Percentiles rank a stretch among this genome's conserved stretches.
These are phyloP conservation scores for Campaea margaritaria DNA, from an alignment of 2,888 invertebrate genomes.

Conservation along the genomic window DNA sequence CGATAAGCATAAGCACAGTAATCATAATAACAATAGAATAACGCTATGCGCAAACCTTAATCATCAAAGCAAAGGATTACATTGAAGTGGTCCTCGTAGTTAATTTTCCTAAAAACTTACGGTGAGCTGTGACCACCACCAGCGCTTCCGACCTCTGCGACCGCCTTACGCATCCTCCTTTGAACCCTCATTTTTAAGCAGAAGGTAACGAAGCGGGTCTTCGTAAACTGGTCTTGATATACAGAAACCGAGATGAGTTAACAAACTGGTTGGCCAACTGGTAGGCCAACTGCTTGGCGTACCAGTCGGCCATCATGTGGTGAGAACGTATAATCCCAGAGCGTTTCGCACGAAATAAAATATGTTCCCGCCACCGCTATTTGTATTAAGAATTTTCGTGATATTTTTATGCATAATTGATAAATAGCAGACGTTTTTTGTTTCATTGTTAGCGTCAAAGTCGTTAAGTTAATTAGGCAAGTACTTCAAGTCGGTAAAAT, in stretches of 20 bases:
- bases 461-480: constrained; percentile 24
- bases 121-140: constrained; percentile 55
- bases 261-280: constrained; percentile 53
- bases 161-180: constrained; percentile 36
- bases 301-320: constrained; percentile 60
- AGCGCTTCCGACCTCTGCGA: constrained; percentile 49
- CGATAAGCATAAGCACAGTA: no score
- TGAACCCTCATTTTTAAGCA: constrained; percentile 31
- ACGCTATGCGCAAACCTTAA: no score
- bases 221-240: constrained; percentile 51
- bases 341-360: constrained; percentile 72
- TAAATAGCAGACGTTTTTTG: constrained; percentile 66
- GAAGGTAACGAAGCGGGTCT: constrained; percentile 51
- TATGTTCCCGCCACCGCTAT: constrained; percentile 63
- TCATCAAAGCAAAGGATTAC: constrained; percentile 75
- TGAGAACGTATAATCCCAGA: constrained; percentile 62
- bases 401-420: constrained; percentile 56
- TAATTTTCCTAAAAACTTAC: constrained; percentile 83
- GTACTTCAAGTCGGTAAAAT: constrained; percentile 7
- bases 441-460: constrained; percentile 34
- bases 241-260: constrained; percentile 52
- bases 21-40: no score
- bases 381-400: constrained; percentile 60
- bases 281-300: constrained; percentile 52
- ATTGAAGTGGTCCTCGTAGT: constrained; percentile 78